phyloP scores from a whole-genome alignment of 2,888 invertebrate genomes.

The Plagodis dolabraria region DNA sequence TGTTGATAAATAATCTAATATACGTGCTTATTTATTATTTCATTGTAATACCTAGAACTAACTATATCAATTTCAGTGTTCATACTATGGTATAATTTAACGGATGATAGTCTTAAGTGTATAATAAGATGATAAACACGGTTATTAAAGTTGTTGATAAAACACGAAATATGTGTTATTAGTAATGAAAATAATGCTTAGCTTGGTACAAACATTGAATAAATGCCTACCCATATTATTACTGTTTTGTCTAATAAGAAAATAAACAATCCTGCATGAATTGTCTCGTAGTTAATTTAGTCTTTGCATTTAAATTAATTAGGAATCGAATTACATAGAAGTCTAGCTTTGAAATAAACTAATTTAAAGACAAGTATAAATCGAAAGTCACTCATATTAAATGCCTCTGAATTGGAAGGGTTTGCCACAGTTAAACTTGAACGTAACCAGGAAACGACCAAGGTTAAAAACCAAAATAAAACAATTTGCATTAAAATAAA shows the following conservation, averaged over 20 bases:
- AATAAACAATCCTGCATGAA: too few species aligned
- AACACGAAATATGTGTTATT: too few species aligned
- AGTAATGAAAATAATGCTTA: too few species aligned
- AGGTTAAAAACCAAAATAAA: conserved; percentile 19
- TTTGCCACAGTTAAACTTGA: conserved; percentile 23
- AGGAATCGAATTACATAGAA: conserved; percentile 1
- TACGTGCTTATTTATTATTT: conserved; percentile 13
- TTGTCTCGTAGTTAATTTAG: too few species aligned
- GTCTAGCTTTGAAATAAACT: too few species aligned
- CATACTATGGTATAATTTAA: too few species aligned
- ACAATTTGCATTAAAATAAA: conserved; percentile 17
- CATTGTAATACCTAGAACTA: background rate
- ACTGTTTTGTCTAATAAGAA: too few species aligned
- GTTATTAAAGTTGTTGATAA: too few species aligned
- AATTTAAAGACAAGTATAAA: conserved; percentile 1
- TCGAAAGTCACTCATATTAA: conserved; percentile 21
- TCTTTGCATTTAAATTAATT: background rate
- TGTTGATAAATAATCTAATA: conserved; percentile 1
- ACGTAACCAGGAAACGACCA: conserved; percentile 28
- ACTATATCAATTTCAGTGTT: background rate
- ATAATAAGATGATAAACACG: too few species aligned
- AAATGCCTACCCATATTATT: too few species aligned
- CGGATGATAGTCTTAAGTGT: too few species aligned
- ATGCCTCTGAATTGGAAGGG: conserved; percentile 25
- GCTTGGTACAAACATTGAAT: too few species aligned